Conservation (phyloP, 2,797 vertebrate genomes). For the Vipera latastei region DNA sequence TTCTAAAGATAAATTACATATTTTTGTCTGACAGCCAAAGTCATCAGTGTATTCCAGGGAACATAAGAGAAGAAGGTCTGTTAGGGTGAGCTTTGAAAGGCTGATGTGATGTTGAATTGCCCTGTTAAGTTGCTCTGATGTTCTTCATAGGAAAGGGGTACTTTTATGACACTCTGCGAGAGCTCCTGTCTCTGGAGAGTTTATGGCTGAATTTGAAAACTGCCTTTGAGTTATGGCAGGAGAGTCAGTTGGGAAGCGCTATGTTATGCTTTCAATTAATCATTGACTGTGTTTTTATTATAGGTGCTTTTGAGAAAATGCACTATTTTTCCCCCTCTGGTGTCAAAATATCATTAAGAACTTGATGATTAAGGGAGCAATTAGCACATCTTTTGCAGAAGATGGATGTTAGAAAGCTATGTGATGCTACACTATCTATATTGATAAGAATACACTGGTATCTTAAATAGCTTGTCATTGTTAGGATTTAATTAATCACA, state of each 20-base stretch:
- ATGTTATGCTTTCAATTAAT: constrained; percentile 9
- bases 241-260: neutral
- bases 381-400: constrained; percentile 56
- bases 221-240: neutral
- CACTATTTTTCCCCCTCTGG: constrained; percentile 25
- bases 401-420: constrained; percentile 50
- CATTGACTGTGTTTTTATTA: constrained; percentile 39
- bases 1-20: neutral
- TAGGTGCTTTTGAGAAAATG: constrained; percentile 38
- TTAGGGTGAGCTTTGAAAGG: neutral
- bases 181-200: neutral
- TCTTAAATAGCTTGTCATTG: constrained; percentile 48
- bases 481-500: constrained; percentile 58
- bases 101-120: neutral
- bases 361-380: constrained; percentile 53
- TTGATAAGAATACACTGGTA: constrained; percentile 59
- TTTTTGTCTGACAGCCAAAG: neutral
- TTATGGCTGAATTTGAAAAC: neutral
- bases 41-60: neutral
- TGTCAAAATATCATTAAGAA: constrained; percentile 54
- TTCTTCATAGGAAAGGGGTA: neutral
- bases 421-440: constrained; percentile 44
- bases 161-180: neutral
- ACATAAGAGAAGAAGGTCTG: neutral
- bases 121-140: neutral